phyloP scores from a whole-genome alignment of 2,888 invertebrate genomes.

The Orthosia gracilis region DNA sequence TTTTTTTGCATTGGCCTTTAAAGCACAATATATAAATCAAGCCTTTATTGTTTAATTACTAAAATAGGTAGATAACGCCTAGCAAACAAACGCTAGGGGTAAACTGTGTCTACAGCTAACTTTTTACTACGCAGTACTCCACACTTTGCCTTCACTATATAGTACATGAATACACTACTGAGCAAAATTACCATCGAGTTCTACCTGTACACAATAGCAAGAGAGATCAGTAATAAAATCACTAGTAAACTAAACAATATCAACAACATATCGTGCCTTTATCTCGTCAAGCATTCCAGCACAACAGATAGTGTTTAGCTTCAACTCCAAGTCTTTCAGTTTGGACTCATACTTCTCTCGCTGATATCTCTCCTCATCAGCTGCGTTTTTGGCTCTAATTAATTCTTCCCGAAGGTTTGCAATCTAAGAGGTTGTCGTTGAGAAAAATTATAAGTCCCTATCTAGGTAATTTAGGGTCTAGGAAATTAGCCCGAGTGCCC shows the following conservation, averaged over 20 bases:
- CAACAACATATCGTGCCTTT: conserved; percentile 62
- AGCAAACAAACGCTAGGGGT: no score
- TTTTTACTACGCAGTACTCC: no score
- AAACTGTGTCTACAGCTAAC: neutral
- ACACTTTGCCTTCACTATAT: no score
- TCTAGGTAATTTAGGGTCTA: neutral
- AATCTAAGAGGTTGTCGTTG: conserved; percentile 67
- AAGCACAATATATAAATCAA: no score
- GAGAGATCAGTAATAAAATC: no score
- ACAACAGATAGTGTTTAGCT: conserved; percentile 80
- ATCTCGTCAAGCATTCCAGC: conserved; percentile 66
- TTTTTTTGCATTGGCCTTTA: no score
- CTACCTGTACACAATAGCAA: no score
- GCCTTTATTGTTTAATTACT: no score
- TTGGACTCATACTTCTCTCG: conserved; percentile 82
- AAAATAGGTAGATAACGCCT: no score
- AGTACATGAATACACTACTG: no score
- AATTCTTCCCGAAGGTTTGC: conserved; percentile 81
- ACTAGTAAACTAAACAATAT: no score
- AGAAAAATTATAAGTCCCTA: neutral
- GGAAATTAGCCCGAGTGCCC: neutral
- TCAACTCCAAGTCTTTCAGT: conserved; percentile 82
- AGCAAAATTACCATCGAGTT: no score
- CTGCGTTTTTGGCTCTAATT: conserved; percentile 77
- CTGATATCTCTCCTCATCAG: conserved; percentile 81